These are phyloP conservation scores for Turritopsis rubra DNA, from an alignment of 30 jellyfish, hydroid and myxozoan species.

Conservation along the genomic window DNA sequence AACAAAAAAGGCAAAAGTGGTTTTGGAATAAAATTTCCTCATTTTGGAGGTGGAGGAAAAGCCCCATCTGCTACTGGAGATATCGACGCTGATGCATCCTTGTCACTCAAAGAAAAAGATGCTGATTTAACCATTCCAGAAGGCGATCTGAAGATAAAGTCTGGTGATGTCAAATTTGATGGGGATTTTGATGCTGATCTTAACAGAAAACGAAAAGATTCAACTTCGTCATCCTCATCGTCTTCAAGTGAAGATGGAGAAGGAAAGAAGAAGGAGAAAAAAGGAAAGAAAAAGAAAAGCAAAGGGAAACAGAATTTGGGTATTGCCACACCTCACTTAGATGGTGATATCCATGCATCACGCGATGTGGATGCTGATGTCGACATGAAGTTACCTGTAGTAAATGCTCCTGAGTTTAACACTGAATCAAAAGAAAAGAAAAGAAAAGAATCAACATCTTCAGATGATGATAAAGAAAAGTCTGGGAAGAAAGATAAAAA, in stretches of 20 bases:
- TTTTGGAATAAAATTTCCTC: not conserved
- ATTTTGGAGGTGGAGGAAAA: conserved; percentile 5
- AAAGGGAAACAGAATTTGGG: conserved; percentile 19
- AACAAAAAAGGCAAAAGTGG: conserved; percentile 12
- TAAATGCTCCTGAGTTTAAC: not conserved
- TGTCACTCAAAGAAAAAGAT: not conserved
- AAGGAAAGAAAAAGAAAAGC: conserved; percentile 13
- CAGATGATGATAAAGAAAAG: not conserved
- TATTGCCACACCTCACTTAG: not conserved
- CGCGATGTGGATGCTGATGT: too few species aligned
- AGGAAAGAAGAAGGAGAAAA: conserved; percentile 16
- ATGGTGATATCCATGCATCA: not conserved
- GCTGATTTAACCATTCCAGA: not conserved
- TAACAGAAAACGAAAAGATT: not conserved
- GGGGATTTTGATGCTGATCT: not conserved
- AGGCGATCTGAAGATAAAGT: not conserved
- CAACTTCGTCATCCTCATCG: conserved; percentile 10
- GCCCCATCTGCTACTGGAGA: conserved; percentile 7
- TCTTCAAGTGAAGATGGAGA: not conserved
- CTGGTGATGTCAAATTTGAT: not conserved
- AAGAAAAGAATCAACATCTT: not conserved
- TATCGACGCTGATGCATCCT: not conserved
- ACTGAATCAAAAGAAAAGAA: not conserved
- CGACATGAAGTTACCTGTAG: not conserved
- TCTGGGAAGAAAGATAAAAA: not conserved